Evolutionary conservation across 1,140 invertebrate genomes (phyloP).

Genomic region (honey bee (Apis mellifera)): DNA sequence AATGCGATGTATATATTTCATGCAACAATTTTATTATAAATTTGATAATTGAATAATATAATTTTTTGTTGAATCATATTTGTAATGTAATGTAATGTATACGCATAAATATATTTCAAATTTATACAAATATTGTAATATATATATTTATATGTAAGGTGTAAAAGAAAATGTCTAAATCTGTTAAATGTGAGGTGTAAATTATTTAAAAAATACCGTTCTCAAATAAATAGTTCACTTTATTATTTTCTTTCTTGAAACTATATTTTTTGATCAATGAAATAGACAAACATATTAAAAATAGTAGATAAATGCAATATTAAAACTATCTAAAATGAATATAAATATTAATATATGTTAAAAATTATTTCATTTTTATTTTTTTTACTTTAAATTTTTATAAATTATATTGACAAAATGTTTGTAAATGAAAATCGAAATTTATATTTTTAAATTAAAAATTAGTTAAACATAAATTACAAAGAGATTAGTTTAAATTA

Average conservation of each 20-base stretch:
- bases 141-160: background rate
- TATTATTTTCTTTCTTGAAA: background rate
- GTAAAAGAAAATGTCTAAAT: background rate
- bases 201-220: background rate
- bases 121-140: too few species aligned
- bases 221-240: background rate
- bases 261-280: background rate
- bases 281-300: background rate
- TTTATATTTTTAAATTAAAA: conserved; percentile 89
- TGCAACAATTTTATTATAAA: background rate
- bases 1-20: background rate
- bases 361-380: too few species aligned
- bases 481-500: conserved; percentile 91
- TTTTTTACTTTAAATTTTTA: conserved; percentile 9
- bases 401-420: conserved; percentile 83
- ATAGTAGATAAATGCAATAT: background rate
- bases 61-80: background rate
- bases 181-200: background rate
- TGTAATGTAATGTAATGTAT: too few species aligned
- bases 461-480: conserved; percentile 88
- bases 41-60: background rate
- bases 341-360: background rate
- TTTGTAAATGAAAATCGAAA: conserved; percentile 90
- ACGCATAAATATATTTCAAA: too few species aligned
- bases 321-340: background rate